Conservation (phyloP, 2,888 invertebrate genomes). For the Halocaridina rubra region DNA sequence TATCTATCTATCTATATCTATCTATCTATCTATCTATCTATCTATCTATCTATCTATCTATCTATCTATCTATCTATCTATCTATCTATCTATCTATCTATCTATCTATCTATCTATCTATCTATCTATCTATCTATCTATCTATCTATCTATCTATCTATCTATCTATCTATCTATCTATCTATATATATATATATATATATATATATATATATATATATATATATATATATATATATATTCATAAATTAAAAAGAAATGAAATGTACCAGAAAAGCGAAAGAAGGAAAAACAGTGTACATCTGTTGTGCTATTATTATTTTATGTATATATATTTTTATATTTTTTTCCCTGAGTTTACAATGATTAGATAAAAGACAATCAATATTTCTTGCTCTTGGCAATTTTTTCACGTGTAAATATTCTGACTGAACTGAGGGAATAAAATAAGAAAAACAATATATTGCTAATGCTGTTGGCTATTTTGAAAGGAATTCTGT, state of each 20-base stretch:
- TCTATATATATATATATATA: neutral
- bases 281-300: too few relatives aligned
- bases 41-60: conserved; percentile 1
- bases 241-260: neutral
- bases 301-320: too few relatives aligned
- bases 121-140: neutral
- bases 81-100: neutral
- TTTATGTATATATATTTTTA: too few relatives aligned
- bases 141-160: neutral
- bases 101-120: neutral
- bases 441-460: too few relatives aligned
- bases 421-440: too few relatives aligned
- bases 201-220: neutral
- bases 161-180: neutral
- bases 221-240: neutral
- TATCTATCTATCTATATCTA: neutral
- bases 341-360: too few relatives aligned
- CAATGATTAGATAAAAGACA: too few relatives aligned
- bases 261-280: too few relatives aligned
- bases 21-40: neutral
- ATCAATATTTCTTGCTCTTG: too few relatives aligned
- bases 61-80: neutral
- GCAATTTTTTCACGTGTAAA: too few relatives aligned
- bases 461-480: too few relatives aligned
- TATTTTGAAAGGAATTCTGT: too few relatives aligned